Conservation (phyloP, 2,113 vertebrate genomes). For the Oryzias celebensis region DNA sequence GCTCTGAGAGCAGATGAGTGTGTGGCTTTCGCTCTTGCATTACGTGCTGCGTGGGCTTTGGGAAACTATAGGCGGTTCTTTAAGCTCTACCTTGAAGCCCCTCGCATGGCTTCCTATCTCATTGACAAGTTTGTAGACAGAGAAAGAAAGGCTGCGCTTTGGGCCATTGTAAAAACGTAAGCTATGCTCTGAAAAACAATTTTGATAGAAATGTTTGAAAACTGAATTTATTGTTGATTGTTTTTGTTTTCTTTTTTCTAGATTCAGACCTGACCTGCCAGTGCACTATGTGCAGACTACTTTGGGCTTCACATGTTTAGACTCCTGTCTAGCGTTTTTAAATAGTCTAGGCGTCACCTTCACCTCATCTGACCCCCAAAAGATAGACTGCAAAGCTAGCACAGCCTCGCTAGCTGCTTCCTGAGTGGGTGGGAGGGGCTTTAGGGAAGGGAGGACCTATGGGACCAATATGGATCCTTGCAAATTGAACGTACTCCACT, state of each 20-base stretch:
- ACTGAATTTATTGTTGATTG: not conserved
- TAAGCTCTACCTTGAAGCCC: constrained; percentile 82
- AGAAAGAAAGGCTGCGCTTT: constrained; percentile 86
- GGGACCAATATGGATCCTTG: constrained; percentile 37
- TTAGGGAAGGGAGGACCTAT: constrained; percentile 18
- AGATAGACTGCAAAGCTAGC: constrained; percentile 92
- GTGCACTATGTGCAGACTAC: constrained; percentile 88
- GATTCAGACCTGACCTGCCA: constrained; percentile 79
- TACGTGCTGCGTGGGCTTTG: constrained; percentile 88
- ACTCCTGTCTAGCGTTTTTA: constrained; percentile 87
- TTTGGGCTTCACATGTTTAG: constrained; percentile 87
- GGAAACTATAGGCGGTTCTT: constrained; percentile 91
- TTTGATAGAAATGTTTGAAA: not conserved
- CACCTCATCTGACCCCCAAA: constrained; percentile 80
- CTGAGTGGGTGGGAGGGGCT: constrained; percentile 55
- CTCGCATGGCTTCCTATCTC: constrained; percentile 90
- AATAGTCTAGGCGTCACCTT: constrained; percentile 84
- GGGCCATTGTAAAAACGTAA: constrained; percentile 93
- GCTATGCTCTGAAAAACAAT: constrained; percentile 37
- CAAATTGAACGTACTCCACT: constrained; percentile 45
- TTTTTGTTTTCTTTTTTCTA: constrained; percentile 39
- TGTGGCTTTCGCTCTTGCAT: constrained; percentile 83
- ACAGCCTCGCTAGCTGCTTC: constrained; percentile 82
- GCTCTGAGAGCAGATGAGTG: constrained; percentile 83
- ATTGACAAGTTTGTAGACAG: constrained; percentile 93